phyloP scores from a whole-genome alignment of 2,888 invertebrate species.

The Xestia ashworthii region DNA sequence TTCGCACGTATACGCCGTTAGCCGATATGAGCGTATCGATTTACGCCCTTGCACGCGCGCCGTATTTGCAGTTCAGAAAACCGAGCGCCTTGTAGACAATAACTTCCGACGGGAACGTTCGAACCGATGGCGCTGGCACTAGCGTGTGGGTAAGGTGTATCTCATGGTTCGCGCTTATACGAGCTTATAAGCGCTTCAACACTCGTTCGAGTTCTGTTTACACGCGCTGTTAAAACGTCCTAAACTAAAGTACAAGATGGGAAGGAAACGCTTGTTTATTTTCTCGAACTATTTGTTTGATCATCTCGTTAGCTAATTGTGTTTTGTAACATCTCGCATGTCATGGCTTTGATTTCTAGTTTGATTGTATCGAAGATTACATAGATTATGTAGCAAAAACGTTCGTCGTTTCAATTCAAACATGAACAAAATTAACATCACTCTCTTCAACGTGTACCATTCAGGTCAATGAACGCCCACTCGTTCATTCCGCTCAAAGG shows the following conservation, averaged over 20 bases:
- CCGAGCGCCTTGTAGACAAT: neutral
- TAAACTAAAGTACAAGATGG: neutral
- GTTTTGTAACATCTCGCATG: neutral
- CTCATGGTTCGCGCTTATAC: neutral
- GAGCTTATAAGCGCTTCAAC: neutral
- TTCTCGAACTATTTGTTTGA: neutral
- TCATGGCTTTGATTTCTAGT: neutral
- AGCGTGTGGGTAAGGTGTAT: too few relatives aligned
- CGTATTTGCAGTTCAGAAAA: neutral
- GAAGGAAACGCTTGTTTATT: neutral
- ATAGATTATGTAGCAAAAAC: neutral
- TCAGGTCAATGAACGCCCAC: neutral
- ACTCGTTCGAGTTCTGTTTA: neutral
- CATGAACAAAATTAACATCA: neutral
- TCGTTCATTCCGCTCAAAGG: neutral
- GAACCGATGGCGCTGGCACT: too few relatives aligned
- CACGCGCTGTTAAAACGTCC: neutral
- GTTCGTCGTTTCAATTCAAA: neutral
- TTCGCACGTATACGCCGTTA: neutral
- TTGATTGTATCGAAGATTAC: neutral
- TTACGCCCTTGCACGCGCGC: neutral
- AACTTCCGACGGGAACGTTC: neutral
- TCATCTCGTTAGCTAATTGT: constrained; percentile 1
- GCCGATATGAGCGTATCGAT: neutral
- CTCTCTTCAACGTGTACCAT: neutral